Percentiles rank a stretch among this genome's conserved stretches.
phyloP scores from a whole-genome alignment of 37 sponge, comb jelly and placozoan genomes.

The Mnemiopsis leidyi region DNA sequence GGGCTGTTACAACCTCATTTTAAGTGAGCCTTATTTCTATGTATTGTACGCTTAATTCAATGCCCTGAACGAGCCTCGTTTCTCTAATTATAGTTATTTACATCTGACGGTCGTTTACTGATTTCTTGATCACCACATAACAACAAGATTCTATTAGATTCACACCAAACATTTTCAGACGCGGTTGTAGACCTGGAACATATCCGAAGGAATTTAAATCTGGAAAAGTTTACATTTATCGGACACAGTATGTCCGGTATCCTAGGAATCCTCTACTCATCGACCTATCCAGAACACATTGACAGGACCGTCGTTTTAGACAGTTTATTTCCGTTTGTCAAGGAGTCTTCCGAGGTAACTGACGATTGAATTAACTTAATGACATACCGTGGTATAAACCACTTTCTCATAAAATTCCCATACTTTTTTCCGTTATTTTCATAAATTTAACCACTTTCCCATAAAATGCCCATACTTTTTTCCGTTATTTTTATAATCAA shows the following conservation, averaged over 20 bases:
- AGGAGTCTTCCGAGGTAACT: not conserved
- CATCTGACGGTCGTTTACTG: no score
- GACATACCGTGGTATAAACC: no score
- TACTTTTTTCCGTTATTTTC: no score
- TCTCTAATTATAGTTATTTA: no score
- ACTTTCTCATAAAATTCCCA: no score
- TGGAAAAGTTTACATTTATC: not conserved
- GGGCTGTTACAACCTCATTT: not conserved
- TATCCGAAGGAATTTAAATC: not conserved
- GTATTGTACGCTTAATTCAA: no score
- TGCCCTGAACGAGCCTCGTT: no score
- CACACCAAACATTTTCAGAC: no score
- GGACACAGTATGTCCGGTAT: slow-evolving; percentile 31
- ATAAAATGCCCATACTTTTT: no score
- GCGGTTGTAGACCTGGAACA: not conserved
- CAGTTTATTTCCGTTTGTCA: not conserved
- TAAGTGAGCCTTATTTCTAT: not conserved
- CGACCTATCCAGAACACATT: not conserved
- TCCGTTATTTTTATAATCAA: no score
- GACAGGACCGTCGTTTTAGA: not conserved
- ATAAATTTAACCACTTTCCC: no score
- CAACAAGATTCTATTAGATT: no score
- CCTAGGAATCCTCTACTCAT: not conserved
- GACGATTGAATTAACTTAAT: not conserved
- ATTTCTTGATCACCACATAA: not conserved